A percentile compares a stretch with the other conserved stretches of the same genome.
Conservation (phyloP, 1,140 invertebrate genomes). For the Pseudomyrmex dendroicus region DNA sequence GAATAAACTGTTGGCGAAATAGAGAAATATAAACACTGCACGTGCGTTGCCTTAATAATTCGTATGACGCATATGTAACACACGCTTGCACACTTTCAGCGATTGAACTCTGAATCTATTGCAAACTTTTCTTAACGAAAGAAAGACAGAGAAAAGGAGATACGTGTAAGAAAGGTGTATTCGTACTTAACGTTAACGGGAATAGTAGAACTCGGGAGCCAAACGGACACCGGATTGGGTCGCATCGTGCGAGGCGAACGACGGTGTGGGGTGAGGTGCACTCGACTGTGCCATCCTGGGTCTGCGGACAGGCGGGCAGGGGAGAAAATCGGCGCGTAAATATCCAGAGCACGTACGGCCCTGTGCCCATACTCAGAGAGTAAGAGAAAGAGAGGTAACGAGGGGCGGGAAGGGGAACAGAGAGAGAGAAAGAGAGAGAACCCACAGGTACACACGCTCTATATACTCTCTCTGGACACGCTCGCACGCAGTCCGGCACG, state of each 20-base stretch:
- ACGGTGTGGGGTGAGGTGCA: constrained; percentile 60
- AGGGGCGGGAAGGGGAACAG: neutral
- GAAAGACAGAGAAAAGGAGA: neutral
- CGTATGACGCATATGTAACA: neutral
- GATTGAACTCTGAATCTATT: no score
- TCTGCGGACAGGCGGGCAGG: constrained; percentile 41
- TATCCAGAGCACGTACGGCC: constrained; percentile 84
- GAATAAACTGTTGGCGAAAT: neutral
- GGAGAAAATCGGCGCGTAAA: constrained; percentile 77
- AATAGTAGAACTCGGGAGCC: constrained; percentile 52
- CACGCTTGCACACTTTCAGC: no score
- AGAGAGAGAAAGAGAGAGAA: constrained; percentile 28
- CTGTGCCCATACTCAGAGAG: constrained; percentile 82
- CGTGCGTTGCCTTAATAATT: neutral
- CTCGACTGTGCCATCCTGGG: constrained; percentile 57
- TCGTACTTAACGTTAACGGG: constrained; percentile 72
- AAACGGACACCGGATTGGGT: constrained; percentile 65
- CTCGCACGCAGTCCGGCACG: constrained; percentile 65
- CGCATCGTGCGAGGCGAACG: constrained; percentile 60
- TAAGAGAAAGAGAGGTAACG: neutral
- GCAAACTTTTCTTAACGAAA: no score
- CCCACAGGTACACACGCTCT: constrained; percentile 71
- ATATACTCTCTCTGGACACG: constrained; percentile 73
- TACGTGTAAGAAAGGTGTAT: constrained; percentile 47
- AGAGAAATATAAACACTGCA: neutral